phyloP scores from a whole-genome alignment of 2,113 vertebrate genomes.

The Rattus norvegicus region DNA sequence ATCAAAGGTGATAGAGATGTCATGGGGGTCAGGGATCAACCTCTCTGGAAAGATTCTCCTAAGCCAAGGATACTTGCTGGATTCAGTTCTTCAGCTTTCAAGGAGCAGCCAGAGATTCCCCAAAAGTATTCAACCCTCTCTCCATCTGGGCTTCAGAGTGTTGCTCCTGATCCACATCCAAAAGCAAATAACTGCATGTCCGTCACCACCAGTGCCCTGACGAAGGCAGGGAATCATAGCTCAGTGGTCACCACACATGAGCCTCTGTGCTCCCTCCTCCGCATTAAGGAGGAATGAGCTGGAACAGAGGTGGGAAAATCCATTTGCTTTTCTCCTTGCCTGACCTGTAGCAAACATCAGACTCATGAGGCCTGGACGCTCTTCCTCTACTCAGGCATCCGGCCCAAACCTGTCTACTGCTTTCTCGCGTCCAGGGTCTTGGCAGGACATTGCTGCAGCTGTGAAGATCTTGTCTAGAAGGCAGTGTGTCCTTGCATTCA shows the following conservation, averaged over 20 bases:
- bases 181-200: too few species aligned
- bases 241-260: not conserved
- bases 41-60: not conserved
- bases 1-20: not conserved
- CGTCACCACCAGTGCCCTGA: accelerated
- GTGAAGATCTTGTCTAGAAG: not conserved
- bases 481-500: accelerated
- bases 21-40: accelerated
- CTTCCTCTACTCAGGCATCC: not conserved
- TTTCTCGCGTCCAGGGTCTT: not conserved
- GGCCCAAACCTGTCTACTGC: not conserved
- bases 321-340: too few species aligned
- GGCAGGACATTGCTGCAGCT: not conserved
- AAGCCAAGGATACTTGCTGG: not conserved
- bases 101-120: not conserved
- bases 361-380: accelerated
- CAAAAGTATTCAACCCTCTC: not conserved
- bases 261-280: accelerated
- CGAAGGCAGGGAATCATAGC: accelerated
- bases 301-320: too few species aligned
- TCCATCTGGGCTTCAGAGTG: not conserved
- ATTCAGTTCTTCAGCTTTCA: not conserved
- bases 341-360: not conserved
- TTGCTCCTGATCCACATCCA: not conserved
- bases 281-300: accelerated